Base-by-base conservation (phyloP, 2,888 invertebrate genomes). In the Hermaeophaga mercurialis region DNA sequence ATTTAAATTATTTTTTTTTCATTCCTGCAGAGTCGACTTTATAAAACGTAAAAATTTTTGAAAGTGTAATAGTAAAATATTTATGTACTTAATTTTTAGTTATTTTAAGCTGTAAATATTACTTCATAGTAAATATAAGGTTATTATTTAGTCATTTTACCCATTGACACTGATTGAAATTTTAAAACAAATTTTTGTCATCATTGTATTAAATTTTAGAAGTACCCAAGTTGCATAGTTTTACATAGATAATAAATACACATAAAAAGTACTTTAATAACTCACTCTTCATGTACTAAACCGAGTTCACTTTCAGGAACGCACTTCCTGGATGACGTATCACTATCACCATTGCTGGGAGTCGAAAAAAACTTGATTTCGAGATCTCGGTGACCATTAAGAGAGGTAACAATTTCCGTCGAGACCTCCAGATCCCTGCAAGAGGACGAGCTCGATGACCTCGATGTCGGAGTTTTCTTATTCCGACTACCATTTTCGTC, bases 301-400 rank as follows among this genome's bases (percentile, higher is more conserved):
- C 19, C 41, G 18, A 52, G 34, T 41, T 43, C 53, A 44, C 48
- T 41, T 17, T 34, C 45, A 15, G 24, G 33, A 19, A 22, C 26
- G 18, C 43, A 57, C 15, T 36, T 53, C 28, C 22, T 47, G 26
- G 31, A n/a, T 22, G n/a, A 19, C 18, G 33, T 36, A 33, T 43
- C 49, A 36, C 47, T 58, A 31, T 47, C 61, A 43, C 63, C 64
- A 14, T 46, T 59, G 53, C 64, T 66, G 52, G 67, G 56, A 67
- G 85, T 82, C 65, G 87, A 86, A 78, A 87, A 89, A 77, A 90
- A 86, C 75, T 87, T 88, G 67, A 90, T 90, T 79, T 90, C 89
- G 73, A 90, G 79, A 77, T 89, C 90, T 58, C 89, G 82, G 73
- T 89, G 89, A 39, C 89, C 89, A 73, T 89, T 88, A 66, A 85